Base-by-base conservation (phyloP, 2,113 vertebrate species). In the Pyrgilauda ruficollis region DNA sequence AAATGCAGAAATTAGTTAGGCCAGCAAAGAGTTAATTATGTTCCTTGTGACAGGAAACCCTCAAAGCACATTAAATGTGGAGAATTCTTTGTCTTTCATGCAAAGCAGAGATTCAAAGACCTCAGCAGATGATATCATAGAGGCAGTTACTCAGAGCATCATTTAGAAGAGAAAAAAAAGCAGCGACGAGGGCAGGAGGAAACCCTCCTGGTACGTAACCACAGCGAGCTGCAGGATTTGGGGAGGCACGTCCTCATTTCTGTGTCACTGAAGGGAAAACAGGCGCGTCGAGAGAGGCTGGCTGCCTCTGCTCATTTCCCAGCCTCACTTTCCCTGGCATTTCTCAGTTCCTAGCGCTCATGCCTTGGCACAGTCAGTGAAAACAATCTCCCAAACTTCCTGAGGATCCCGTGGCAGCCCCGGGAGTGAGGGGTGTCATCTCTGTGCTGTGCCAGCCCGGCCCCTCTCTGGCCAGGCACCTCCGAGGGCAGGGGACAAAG, bases 11-110 rank as follows among this genome's bases (percentile, higher is more conserved):
- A 98, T 98, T 97, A 96, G 96, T 91, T 63, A 94, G 97, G 93
- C 94, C 96, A 98, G 95, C 92, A 98, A 98, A 98, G 98, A 98
- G 98, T 98, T 98, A 98, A 98, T 98, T 97, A 94, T 1, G 52
- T 96, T 96, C 94, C 92, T 16, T 82, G 56, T 94, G 97, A 94
- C 97, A 97, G 96, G 91, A 97, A 98, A 97, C 95, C 91, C 96
- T 98, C 96, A 86, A 97, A 97, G 95, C 96, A 76, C 94, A 89
- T 97, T 97, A 97, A 97, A 96, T 96, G 93, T 94, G 93, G 94
- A 79, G 89, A 95, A 97, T 95, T 97, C 97, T 98, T 98, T 98
- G 97, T 98, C 98, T 97, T 93, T 90, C 91, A 94, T 94, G 96
- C 97, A 89, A 76, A 96, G 96, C 87, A 97, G 97, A 94, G 94